Conservation (phyloP, 2,888 invertebrate genomes). For the Epirrhoe tristata region DNA sequence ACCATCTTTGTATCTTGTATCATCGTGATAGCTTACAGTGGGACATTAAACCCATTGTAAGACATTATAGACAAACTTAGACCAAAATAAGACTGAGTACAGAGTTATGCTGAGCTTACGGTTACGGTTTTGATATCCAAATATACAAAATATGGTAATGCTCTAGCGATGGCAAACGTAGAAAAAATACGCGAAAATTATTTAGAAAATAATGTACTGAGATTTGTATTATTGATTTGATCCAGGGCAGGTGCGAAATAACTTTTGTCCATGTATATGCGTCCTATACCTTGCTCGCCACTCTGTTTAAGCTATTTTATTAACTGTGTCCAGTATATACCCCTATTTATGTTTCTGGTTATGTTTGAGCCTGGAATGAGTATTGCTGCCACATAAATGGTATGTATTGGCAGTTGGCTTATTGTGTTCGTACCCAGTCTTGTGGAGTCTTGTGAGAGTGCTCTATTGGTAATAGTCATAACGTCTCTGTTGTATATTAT, state of each 20-base stretch:
- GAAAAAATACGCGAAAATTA: neutral
- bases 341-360: constrained; percentile 55
- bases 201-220: no score
- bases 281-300: constrained; percentile 13
- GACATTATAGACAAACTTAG: neutral
- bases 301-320: constrained; percentile 1
- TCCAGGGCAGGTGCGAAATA: neutral
- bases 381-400: constrained; percentile 52
- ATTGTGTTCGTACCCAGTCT: constrained; percentile 14
- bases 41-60: no score
- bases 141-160: neutral
- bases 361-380: constrained; percentile 71
- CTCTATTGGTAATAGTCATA: constrained; percentile 3
- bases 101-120: no score
- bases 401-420: constrained; percentile 58
- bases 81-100: neutral
- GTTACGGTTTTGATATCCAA: no score
- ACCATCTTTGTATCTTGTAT: no score
- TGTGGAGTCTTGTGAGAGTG: constrained; percentile 22
- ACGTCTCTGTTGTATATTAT: neutral
- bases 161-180: neutral
- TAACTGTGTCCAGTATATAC: constrained; percentile 42
- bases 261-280: neutral
- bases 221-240: no score
- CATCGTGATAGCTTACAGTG: no score